These are phyloP conservation scores for Ailuropoda melanoleuca DNA, from an alignment of 2,113 vertebrate genomes.

Conservation along the genomic window DNA sequence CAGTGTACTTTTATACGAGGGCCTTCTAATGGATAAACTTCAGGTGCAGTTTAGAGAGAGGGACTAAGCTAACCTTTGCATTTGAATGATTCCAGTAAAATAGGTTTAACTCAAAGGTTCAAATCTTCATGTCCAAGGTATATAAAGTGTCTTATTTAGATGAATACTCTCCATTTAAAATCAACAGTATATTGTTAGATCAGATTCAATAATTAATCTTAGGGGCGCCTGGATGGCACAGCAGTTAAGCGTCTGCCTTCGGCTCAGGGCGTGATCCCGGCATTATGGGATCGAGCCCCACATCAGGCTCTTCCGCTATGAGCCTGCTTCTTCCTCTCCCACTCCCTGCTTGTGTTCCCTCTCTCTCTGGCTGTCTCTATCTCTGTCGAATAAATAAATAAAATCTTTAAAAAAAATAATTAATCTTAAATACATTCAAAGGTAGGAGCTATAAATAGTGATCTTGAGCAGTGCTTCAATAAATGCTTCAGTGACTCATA, in stretches of 20 bases:
- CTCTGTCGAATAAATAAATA: no score
- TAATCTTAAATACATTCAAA: slow-evolving; percentile 46
- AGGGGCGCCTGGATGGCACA: no score
- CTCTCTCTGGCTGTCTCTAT: no score
- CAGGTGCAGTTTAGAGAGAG: slow-evolving; percentile 21
- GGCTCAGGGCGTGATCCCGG: no score
- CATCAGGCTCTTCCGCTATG: no score
- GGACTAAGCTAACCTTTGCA: slow-evolving; percentile 19
- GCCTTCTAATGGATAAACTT: slow-evolving; percentile 33
- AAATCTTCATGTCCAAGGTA: background rate
- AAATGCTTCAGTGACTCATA: slow-evolving; percentile 27
- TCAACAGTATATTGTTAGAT: background rate
- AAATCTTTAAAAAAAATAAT: no score
- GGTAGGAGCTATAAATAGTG: background rate
- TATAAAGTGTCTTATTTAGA: slow-evolving; percentile 36
- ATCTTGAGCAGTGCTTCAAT: slow-evolving; percentile 25
- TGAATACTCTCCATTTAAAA: slow-evolving; percentile 37
- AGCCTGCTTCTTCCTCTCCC: no score
- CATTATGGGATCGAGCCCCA: no score
- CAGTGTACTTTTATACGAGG: slow-evolving; percentile 19
- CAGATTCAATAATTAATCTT: slow-evolving; percentile 5
- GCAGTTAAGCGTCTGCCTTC: no score
- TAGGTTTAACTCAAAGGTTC: slow-evolving; percentile 46
- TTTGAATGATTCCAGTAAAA: slow-evolving; percentile 51
- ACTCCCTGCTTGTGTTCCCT: no score